phyloP scores from a whole-genome alignment of 2,888 invertebrate species.

The Congeria kusceri region DNA sequence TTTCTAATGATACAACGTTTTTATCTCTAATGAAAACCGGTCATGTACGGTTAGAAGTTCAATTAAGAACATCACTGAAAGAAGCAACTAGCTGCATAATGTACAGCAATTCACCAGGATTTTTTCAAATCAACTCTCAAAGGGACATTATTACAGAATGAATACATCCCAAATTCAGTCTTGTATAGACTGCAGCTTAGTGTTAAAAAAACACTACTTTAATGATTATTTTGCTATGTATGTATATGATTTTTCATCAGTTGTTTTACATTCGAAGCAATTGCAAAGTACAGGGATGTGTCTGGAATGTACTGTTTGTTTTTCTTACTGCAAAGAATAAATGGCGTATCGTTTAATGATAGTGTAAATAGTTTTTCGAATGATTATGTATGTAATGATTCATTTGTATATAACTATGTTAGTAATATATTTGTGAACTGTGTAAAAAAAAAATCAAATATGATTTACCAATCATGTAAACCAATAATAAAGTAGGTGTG shows the following conservation, averaged over 20 bases:
- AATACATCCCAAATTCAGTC: slow-evolving; percentile 53
- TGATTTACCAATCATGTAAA: slow-evolving; percentile 37
- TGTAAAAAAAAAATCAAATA: slow-evolving; percentile 11
- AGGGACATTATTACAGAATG: slow-evolving; percentile 59
- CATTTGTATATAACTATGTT: slow-evolving; percentile 45
- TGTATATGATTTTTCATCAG: slow-evolving; percentile 17
- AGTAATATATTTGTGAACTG: slow-evolving; percentile 29
- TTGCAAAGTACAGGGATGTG: slow-evolving; percentile 50
- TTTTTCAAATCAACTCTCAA: slow-evolving; percentile 48
- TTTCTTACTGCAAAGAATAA: slow-evolving; percentile 41
- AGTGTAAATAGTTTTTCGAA: slow-evolving; percentile 44
- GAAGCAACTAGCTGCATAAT: slow-evolving; percentile 48
- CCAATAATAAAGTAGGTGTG: slow-evolving; percentile 29
- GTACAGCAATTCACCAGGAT: slow-evolving; percentile 44
- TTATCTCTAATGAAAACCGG: no score
- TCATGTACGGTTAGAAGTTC: not conserved
- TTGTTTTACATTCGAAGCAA: slow-evolving; percentile 31
- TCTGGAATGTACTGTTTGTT: no score
- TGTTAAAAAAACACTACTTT: slow-evolving; percentile 17
- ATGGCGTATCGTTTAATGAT: slow-evolving; percentile 40
- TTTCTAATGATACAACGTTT: no score
- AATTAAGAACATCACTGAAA: slow-evolving; percentile 36
- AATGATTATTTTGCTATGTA: slow-evolving; percentile 22
- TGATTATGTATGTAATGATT: slow-evolving; percentile 35
- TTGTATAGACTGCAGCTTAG: slow-evolving; percentile 39